Evolutionary conservation across 2,797 vertebrate genomes (phyloP), one percentile per base, ranked within the genome.

Genomic region (Clarias laeviceps): DNA sequence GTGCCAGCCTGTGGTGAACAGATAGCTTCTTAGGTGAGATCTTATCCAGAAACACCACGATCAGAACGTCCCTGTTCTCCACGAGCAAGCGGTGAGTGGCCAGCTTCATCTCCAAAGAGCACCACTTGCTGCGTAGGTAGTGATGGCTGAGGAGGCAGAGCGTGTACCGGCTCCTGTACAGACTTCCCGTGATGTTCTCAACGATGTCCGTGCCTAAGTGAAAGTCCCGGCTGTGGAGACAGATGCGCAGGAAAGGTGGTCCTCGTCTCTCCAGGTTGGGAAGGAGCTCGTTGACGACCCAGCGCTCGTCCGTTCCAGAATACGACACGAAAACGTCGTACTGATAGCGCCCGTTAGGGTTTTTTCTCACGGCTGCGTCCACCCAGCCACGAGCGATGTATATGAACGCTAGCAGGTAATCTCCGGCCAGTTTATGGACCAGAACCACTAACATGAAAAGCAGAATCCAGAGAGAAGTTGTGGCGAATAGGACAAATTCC

Each of bases 21-120:
- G 74, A 77, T 29, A 77, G 18, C 18, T 22, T 9, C 20, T 6
- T 59, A 1, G 74, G 54, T 1, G 74, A 59, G 74, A 34, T 77
- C 54, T 59, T 77, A 29, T 77, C 74, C 74, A 77, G 56, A 22
- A 59, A 77, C 74, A 77, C 56, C 7, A 77, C 18, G 8, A 77
- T 34, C 29, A 34, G 74, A 14, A 77, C 18, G 15, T 34, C 74
- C 54, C 74, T 32, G 29, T 59, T 29, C 29, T 59, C 54, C 29
- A 24, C 74, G 0, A 77, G 54, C 54, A 77, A 22, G 54, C 29
- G 9, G 27, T 77, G 9, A 32, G 56, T 59, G 79, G 66, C 69
- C 24, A 72, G 78, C 54, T 76, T 27, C 59, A 20, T 40, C 8
- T 59, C 74, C 12, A 77, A 77, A 77, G 56, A 77, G 54, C 29